phyloP scores from a whole-genome alignment of 2,888 invertebrate species.

The Oasisia sp. region DNA sequence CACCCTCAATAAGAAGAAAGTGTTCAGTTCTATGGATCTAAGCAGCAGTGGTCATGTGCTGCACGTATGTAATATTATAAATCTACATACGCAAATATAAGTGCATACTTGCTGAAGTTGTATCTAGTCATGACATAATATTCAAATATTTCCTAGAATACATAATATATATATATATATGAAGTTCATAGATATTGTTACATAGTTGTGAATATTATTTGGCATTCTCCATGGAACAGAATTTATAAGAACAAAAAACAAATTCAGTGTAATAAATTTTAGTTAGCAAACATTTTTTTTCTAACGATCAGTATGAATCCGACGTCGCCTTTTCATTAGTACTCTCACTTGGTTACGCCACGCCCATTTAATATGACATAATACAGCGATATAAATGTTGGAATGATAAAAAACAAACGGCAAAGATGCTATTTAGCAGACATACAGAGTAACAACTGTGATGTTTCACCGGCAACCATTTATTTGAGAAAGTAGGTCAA shows the following conservation, averaged over 20 bases:
- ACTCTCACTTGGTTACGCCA: neutral
- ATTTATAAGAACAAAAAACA: neutral
- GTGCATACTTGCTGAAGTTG: neutral
- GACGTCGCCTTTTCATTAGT: neutral
- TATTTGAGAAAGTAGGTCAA: neutral
- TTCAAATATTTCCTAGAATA: neutral
- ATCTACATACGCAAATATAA: neutral
- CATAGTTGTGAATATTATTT: neutral
- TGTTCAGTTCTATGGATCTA: neutral
- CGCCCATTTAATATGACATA: constrained; percentile 1
- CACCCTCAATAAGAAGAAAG: neutral
- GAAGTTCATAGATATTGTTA: neutral
- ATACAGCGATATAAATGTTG: neutral
- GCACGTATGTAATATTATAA: neutral
- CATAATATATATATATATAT: neutral
- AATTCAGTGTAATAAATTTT: neutral
- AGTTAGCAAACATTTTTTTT: neutral
- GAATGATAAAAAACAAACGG: neutral
- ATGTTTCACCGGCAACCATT: neutral
- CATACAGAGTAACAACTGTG: neutral
- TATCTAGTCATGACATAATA: neutral
- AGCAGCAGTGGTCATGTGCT: neutral
- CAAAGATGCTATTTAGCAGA: neutral
- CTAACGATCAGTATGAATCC: neutral
- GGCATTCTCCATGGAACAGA: neutral